Evolutionary conservation across 1,140 invertebrate genomes (phyloP), one percentile per base, ranked within the genome.

Genomic region (Euwallacea fornicatus): DNA sequence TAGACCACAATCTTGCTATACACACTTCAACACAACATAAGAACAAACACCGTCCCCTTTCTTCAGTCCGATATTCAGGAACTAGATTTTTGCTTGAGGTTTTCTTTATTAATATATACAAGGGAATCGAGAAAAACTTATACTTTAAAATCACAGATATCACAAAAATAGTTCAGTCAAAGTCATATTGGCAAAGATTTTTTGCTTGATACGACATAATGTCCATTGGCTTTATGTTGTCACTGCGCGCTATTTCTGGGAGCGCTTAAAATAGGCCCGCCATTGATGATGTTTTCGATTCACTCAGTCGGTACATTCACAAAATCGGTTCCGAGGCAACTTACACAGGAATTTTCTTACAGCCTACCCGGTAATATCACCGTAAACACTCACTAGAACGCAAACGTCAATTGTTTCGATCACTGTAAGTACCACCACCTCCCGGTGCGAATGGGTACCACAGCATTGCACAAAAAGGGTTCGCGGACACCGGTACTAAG

Each of bases 1-100:
- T 79, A 79, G 76, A 79, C 64, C 64, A 74, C 69, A 50, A 64
- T 46, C 33, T 59, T 64, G 63, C 33, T 54, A 64, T 63, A 61
- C 67, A 69, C 67, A 50, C 58, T 50, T 54, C 54, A 62, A 65
- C 10, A 53, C 44, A 55, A 67, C 33, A 46, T 42, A 60, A 41
- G 72, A 44, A 66, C 63, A 33, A 33, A 70, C 62, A 75, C 54
- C 42, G 11, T 64, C 21, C n/a, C 15, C 9, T 42, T 21, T 4
- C 21, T 33, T 33, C 21, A 33, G 21, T 33, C 21, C 21, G 21
- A 33, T 33, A 33, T 33, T 33, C 21, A 33, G 21, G 21, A 33
- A 33, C 21, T 33, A 33, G 4, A 33, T 33, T 33, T 33, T 33
- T 33, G 21, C 21, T 33, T 33, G 21, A 33, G 21, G 4, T 33